Conservation (phyloP, 2,888 invertebrate genomes). For the Palloptera scutellata region DNA sequence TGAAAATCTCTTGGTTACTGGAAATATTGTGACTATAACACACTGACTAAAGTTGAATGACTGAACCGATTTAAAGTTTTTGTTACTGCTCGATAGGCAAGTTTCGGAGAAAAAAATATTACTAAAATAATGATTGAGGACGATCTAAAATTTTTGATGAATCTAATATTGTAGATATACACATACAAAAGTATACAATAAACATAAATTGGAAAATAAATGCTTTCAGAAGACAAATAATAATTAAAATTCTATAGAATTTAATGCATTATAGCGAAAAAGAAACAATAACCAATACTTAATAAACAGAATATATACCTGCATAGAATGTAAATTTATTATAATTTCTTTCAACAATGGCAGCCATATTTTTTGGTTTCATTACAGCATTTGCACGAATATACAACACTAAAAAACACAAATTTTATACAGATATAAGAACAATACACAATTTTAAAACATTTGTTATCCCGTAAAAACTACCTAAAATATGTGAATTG, state of each 20-base stretch:
- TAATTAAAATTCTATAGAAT: slow-evolving; percentile 21
- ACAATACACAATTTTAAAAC: too few species aligned
- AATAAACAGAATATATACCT: not conserved
- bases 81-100: slow-evolving; percentile 26
- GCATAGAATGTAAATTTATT: not conserved
- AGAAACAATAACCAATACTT: not conserved
- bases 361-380: not conserved
- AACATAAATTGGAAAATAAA: slow-evolving; percentile 22
- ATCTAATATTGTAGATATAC: slow-evolving; percentile 4
- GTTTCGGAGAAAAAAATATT: slow-evolving; percentile 26
- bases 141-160: not conserved
- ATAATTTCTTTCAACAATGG: slow-evolving; percentile 4
- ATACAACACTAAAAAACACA: too few species aligned
- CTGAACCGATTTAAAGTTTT: slow-evolving; percentile 15
- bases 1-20: too few species aligned
- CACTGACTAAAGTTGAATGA: slow-evolving; percentile 3
- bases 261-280: not conserved
- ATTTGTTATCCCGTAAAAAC: too few species aligned
- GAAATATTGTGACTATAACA: too few species aligned
- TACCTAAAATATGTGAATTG: too few species aligned
- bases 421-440: too few species aligned
- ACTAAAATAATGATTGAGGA: not conserved
- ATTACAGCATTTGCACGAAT: too few species aligned
- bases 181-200: slow-evolving; percentile 22
- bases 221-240: slow-evolving; percentile 38